Conservation (phyloP, 1,140 invertebrate genomes). For the Drosophila leontia region DNA sequence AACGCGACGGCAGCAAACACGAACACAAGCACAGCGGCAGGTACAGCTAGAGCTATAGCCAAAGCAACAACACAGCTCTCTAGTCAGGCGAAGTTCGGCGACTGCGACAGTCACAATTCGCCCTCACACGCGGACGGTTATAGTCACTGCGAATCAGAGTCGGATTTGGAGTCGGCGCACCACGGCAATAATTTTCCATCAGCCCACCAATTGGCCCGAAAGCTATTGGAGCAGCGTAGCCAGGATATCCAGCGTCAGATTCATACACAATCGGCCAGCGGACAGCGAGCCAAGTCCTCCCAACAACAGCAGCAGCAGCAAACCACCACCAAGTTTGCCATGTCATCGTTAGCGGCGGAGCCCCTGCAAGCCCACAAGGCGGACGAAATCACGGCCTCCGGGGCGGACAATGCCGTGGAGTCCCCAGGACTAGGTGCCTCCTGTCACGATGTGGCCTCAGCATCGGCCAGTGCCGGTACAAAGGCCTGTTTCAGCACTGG, state of each 20-base stretch:
- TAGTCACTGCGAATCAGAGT: constrained; percentile 54
- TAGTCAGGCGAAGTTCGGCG: constrained; percentile 70
- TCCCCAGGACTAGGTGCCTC: constrained; percentile 34
- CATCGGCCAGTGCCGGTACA: constrained; percentile 51
- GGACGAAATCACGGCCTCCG: constrained; percentile 45
- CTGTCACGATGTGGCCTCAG: constrained; percentile 59
- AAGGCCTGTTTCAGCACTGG: constrained; percentile 80
- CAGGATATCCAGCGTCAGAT: constrained; percentile 66
- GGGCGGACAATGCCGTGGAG: constrained; percentile 10
- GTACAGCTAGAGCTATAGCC: constrained; percentile 25
- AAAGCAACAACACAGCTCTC: constrained; percentile 63
- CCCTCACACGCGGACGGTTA: constrained; percentile 63
- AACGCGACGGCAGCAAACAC: constrained; percentile 53
- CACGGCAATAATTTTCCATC: constrained; percentile 48
- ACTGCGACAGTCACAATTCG: constrained; percentile 59
- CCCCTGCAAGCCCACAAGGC: constrained; percentile 61
- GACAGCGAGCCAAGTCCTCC: constrained; percentile 55
- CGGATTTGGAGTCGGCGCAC: constrained; percentile 67
- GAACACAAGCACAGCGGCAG: constrained; percentile 34
- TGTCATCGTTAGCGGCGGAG: constrained; percentile 81
- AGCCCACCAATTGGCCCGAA: constrained; percentile 61
- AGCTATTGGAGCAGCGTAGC: constrained; percentile 60
- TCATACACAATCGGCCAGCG: constrained; percentile 60
- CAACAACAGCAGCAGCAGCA: constrained; percentile 63
- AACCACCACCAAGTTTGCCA: constrained; percentile 71